These are phyloP conservation scores for Gymnodraco acuticeps DNA, from an alignment of 2,797 vertebrate species.

Conservation along the genomic window DNA sequence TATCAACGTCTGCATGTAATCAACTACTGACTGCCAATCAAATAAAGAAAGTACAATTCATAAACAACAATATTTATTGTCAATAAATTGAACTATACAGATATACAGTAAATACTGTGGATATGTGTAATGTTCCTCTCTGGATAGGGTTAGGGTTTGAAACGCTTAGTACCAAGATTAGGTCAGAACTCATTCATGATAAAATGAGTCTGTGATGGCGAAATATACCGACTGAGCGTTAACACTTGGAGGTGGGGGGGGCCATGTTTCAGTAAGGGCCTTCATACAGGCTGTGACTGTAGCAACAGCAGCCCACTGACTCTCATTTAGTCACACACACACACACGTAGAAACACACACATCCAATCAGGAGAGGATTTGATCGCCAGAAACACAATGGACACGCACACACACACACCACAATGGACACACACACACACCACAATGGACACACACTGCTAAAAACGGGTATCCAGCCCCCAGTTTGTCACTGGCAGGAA, in stretches of 20 bases:
- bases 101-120: too few relatives aligned
- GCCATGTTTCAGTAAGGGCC: slow-evolving; percentile 45
- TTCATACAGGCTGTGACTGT: slow-evolving; percentile 32
- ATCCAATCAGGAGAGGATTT: slow-evolving; percentile 41
- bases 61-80: too few relatives aligned
- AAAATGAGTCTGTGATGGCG: slow-evolving; percentile 45
- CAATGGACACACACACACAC: slow-evolving; percentile 37
- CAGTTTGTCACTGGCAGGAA: slow-evolving; percentile 61
- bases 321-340: slow-evolving; percentile 35
- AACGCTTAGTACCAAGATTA: slow-evolving; percentile 38
- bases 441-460: slow-evolving; percentile 35
- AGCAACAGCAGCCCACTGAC: slow-evolving; percentile 39
- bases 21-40: too few relatives aligned
- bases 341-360: slow-evolving; percentile 31
- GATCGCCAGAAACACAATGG: slow-evolving; percentile 29
- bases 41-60: too few relatives aligned
- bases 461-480: slow-evolving; percentile 54
- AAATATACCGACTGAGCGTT: slow-evolving; percentile 31
- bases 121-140: too few relatives aligned
- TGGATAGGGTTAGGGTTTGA: neutral
- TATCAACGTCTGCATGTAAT: too few relatives aligned
- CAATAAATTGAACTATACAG: too few relatives aligned
- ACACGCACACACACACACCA: slow-evolving; percentile 39
- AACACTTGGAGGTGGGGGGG: slow-evolving; percentile 31
- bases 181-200: slow-evolving; percentile 50